These are phyloP conservation scores for Ailurus styani DNA, from an alignment of 2,113 vertebrate species.

Conservation along the genomic window DNA sequence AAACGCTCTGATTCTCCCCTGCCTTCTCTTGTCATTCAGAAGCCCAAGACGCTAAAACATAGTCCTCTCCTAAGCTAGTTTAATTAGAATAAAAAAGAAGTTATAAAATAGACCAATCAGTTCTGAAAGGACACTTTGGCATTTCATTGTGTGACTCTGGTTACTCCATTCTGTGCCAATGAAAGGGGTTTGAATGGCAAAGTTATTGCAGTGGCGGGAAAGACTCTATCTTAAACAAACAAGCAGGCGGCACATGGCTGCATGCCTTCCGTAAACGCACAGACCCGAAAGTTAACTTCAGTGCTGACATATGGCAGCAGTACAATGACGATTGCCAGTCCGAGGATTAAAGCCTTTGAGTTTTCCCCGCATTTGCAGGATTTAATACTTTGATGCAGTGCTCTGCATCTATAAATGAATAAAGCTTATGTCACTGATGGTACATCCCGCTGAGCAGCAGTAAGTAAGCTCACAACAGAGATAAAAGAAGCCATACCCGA, in stretches of 20 bases:
- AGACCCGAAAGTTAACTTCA: not conserved
- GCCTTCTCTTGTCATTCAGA: not conserved
- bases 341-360: not conserved
- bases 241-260: not conserved
- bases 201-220: not conserved
- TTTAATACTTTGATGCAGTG: constrained; percentile 45
- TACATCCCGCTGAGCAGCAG: constrained; percentile 14
- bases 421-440: constrained; percentile 42
- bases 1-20: not conserved
- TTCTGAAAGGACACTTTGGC: not conserved
- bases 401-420: constrained; percentile 34
- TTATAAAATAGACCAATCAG: not conserved
- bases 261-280: not conserved
- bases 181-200: not conserved
- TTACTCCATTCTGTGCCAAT: not conserved
- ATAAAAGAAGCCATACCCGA: constrained; percentile 32
- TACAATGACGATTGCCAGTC: not conserved
- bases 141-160: not conserved
- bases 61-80: not conserved
- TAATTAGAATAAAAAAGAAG: constrained; percentile 23
- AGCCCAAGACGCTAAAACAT: not conserved
- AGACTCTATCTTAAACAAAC: constrained; percentile 44
- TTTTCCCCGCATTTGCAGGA: not conserved
- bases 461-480: constrained; percentile 49
- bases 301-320: not conserved